Conservation (phyloP, 2,888 invertebrate species). For the Heliconius ethilla region DNA sequence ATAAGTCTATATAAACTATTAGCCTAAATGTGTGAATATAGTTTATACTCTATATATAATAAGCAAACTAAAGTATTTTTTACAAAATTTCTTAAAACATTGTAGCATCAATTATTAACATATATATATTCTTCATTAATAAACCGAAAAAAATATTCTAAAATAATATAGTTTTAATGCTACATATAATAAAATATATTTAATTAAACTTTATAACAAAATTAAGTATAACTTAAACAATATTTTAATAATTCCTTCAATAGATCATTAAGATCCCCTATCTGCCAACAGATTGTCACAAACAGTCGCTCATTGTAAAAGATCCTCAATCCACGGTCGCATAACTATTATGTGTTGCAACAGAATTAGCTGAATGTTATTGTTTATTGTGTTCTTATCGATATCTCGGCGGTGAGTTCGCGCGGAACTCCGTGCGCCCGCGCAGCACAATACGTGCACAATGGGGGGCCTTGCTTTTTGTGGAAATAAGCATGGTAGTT, state of each 20-base stretch:
- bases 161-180: neutral
- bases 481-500: constrained; percentile 55
- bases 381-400: constrained; percentile 82
- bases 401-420: constrained; percentile 68
- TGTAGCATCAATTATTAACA: neutral
- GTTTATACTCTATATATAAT: neutral
- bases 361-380: constrained; percentile 72
- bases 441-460: constrained; percentile 54
- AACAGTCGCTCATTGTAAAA: constrained; percentile 50
- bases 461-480: constrained; percentile 74
- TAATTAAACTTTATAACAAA: neutral
- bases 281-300: constrained; percentile 40
- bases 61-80: neutral
- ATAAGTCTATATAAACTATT: neutral
- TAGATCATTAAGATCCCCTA: neutral
- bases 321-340: constrained; percentile 62
- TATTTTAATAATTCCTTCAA: neutral
- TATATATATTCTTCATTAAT: too few species aligned
- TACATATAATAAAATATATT: neutral
- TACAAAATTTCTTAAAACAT: neutral
- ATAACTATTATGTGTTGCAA: constrained; percentile 65
- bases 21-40: neutral
- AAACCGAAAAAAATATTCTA: too few species aligned
- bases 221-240: neutral
- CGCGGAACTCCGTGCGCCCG: constrained; percentile 54